Conservation (phyloP, 1,140 invertebrate genomes). For the Brachionus plicatilis region DNA sequence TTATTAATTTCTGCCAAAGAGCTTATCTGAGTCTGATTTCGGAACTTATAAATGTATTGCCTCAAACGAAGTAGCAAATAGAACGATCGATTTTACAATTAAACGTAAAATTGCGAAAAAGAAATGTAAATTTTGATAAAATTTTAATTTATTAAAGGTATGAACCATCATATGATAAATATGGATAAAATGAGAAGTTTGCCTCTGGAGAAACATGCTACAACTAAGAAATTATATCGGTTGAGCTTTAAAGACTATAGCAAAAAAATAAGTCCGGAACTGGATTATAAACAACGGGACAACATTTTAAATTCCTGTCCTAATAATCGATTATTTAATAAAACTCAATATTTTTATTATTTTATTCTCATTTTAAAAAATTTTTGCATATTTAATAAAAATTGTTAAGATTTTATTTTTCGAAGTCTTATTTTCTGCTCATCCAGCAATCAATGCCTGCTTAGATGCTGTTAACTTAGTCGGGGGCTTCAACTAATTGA, state of each 20-base stretch:
- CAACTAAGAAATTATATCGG: background rate
- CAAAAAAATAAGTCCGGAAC: background rate
- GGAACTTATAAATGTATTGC: constrained; percentile 6
- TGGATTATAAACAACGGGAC: background rate
- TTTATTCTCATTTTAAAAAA: background rate
- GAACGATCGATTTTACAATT: background rate
- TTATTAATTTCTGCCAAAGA: background rate
- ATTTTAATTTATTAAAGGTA: background rate
- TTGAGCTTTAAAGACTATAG: background rate
- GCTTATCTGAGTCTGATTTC: background rate
- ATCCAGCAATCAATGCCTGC: no score
- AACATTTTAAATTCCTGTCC: background rate
- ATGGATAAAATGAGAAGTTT: constrained; percentile 1
- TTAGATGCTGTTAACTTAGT: no score
- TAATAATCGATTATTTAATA: background rate
- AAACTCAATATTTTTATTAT: background rate
- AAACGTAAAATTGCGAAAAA: background rate
- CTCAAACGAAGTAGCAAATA: background rate
- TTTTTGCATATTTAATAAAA: background rate
- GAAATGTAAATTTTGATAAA: no score
- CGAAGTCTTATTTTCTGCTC: background rate
- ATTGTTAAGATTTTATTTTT: background rate
- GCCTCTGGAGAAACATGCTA: background rate
- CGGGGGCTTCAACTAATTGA: no score
- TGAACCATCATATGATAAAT: background rate